A percentile compares a stretch with the other conserved stretches of the same genome.
Evolutionary conservation across 30 jellyfish, hydroid and myxozoan genomes (phyloP).

Genomic region (Hydractinia echinata): DNA sequence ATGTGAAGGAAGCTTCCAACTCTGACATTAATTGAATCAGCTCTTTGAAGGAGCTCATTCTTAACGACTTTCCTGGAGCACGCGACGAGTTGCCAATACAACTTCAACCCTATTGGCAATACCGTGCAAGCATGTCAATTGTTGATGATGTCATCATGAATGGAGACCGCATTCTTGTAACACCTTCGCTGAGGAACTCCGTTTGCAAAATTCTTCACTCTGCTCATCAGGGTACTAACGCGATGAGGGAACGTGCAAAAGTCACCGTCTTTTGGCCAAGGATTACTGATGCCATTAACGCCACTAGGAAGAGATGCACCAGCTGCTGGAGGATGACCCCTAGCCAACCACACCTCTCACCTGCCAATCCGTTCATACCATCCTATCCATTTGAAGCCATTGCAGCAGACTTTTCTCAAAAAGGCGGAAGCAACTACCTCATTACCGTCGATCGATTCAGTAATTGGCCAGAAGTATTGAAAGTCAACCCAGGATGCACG

Average conservation of each 20-base stretch:
- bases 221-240: slow-evolving; percentile 25
- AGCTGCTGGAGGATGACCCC: slow-evolving; percentile 4
- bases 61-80: neutral
- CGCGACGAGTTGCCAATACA: slow-evolving; percentile 10
- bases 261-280: slow-evolving; percentile 32
- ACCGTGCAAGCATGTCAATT: slow-evolving; percentile 5
- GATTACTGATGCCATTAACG: neutral
- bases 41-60: neutral
- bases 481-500: no score
- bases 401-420: neutral
- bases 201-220: slow-evolving; percentile 10
- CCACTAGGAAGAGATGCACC: neutral
- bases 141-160: neutral
- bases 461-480: no score
- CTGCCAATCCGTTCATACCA: neutral
- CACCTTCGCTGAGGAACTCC: slow-evolving; percentile 15
- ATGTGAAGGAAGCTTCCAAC: slow-evolving; percentile 27
- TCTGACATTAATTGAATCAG: no score
- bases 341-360: neutral
- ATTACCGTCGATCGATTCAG: no score
- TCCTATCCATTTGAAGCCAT: slow-evolving; percentile 3
- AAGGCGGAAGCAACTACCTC: neutral
- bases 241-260: slow-evolving; percentile 12
- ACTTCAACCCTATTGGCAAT: slow-evolving; percentile 14
- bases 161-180: slow-evolving; percentile 18